These are phyloP conservation scores for Trachurus trachurus DNA, from an alignment of 2,797 vertebrate genomes.

Conservation along the genomic window DNA sequence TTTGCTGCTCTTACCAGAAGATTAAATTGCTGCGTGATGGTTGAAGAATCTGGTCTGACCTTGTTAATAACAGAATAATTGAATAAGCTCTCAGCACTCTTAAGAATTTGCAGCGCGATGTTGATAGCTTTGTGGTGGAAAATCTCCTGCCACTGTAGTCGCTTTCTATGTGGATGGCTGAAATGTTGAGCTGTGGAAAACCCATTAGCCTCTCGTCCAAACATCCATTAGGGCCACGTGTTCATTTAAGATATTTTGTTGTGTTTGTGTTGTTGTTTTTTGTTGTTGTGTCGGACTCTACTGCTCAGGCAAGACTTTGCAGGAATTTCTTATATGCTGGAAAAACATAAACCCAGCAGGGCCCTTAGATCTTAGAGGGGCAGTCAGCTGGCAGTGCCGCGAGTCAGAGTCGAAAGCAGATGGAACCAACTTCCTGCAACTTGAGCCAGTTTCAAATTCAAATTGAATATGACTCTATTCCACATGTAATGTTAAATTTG, in stretches of 20 bases:
- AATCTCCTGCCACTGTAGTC: background rate
- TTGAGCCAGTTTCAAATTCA: background rate
- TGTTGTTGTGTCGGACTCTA: background rate
- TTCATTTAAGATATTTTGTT: background rate
- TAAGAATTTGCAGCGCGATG: background rate
- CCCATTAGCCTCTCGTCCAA: conserved; percentile 11
- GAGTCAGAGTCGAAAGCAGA: conserved; percentile 1
- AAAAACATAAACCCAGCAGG: background rate
- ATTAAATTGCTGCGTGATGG: background rate
- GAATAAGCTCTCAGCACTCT: background rate
- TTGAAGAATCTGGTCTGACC: conserved; percentile 2
- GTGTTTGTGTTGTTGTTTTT: background rate
- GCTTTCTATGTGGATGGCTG: background rate
- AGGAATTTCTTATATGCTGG: background rate
- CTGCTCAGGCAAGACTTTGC: background rate
- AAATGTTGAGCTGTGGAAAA: conserved; percentile 19
- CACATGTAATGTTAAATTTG: background rate
- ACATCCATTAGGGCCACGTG: background rate
- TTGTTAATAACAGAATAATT: conserved; percentile 9
- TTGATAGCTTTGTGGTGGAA: conserved; percentile 7
- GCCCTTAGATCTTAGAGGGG: background rate
- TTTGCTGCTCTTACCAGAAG: background rate
- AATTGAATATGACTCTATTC: background rate
- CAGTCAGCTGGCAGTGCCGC: background rate
- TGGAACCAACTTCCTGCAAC: conserved; percentile 1